phyloP scores from a whole-genome alignment of 2,113 vertebrate species.

The Campylomormyrus numenius region DNA sequence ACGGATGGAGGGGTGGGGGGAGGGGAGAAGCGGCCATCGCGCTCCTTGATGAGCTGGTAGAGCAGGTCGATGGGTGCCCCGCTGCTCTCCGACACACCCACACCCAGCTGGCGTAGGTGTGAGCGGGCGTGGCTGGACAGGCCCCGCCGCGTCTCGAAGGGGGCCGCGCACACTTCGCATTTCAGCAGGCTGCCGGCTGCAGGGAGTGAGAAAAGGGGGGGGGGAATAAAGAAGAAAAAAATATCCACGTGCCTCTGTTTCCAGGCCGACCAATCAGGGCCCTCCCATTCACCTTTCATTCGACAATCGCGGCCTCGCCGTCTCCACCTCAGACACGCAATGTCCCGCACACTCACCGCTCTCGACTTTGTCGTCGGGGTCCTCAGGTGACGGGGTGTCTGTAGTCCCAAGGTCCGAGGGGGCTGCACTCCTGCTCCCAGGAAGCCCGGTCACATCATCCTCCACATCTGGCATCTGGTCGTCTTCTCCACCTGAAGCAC shows the following conservation, averaged over 20 bases:
- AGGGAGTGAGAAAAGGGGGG: conserved; percentile 14
- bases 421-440: conserved; percentile 53
- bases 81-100: conserved; percentile 76
- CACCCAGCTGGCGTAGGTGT: conserved; percentile 80
- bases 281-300: not conserved
- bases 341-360: not conserved
- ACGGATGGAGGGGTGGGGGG: conserved; percentile 26
- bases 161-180: conserved; percentile 79
- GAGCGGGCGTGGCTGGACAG: conserved; percentile 85
- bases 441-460: conserved; percentile 54
- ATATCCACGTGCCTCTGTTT: not conserved
- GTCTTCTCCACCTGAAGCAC: conserved; percentile 41
- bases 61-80: conserved; percentile 80
- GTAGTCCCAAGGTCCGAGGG: conserved; percentile 32
- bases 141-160: conserved; percentile 79
- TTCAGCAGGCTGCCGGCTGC: conserved; percentile 68
- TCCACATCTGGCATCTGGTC: conserved; percentile 61
- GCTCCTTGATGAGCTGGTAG: conserved; percentile 75
- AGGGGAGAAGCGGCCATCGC: conserved; percentile 37
- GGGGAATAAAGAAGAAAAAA: not conserved
- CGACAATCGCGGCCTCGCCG: not conserved
- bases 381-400: conserved; percentile 55
- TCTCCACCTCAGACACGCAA: not conserved
- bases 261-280: not conserved
- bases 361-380: conserved; percentile 66